Percentiles rank a stretch among this genome's conserved stretches.
These are phyloP conservation scores for Dorcus parallelipipedus DNA, from an alignment of 2,888 invertebrate species.

Conservation along the genomic window DNA sequence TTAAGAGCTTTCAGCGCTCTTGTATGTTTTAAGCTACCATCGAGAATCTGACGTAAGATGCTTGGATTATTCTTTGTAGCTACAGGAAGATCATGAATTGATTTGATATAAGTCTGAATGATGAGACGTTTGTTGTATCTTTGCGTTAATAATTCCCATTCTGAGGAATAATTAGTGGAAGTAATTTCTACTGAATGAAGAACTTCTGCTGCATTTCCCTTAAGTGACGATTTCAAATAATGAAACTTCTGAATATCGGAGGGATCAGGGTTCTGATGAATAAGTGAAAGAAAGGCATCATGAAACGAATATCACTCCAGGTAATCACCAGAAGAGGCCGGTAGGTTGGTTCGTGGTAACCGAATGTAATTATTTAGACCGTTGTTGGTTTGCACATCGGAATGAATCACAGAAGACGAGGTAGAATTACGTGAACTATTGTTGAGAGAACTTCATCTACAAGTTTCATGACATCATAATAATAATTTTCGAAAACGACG, in stretches of 20 bases:
- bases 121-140: constrained; percentile 17
- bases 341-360: neutral
- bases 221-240: neutral
- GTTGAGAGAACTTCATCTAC: neutral
- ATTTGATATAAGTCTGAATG: constrained; percentile 12
- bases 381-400: no score
- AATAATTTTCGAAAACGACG: neutral
- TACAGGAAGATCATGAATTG: constrained; percentile 7
- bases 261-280: constrained; percentile 12
- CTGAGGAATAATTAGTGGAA: constrained; percentile 10
- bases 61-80: neutral
- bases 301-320: constrained; percentile 15
- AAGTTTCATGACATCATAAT: neutral
- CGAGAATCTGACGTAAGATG: neutral
- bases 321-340: neutral
- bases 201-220: neutral
- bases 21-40: neutral
- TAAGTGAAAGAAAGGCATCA: constrained; percentile 17
- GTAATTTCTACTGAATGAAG: constrained; percentile 12
- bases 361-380: neutral
- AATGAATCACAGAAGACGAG: no score
- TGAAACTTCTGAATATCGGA: constrained; percentile 16
- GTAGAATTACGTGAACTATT: no score
- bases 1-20: neutral
- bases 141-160: constrained; percentile 19